Evolutionary conservation across 2,113 vertebrate genomes (phyloP), one percentile per base, ranked within the genome.

Genomic region (Hyperoodon ampullatus): DNA sequence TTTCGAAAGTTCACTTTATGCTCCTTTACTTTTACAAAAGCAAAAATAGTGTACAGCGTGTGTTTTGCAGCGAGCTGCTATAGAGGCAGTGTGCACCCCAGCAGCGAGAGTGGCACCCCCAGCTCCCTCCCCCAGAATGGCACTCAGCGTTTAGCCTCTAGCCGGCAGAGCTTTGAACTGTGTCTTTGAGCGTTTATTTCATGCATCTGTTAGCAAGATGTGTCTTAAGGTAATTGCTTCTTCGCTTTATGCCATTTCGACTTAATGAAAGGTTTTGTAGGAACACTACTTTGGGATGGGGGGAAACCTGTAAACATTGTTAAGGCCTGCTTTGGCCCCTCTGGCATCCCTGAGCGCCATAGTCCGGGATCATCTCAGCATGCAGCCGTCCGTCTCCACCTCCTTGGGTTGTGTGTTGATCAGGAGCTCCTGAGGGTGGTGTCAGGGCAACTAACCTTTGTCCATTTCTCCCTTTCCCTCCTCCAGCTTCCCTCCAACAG

Each of bases 281-380:
- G 33, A 53, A 15, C 75, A 1, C 33, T 12, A 13, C 33, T 78
- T 8, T 35, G 44, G 33, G 77, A 15, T n/a, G 14, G 33, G 33
- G 50, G 12, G 26, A 7, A 33, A 23, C 6, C 15, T 47, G 0
- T 24, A 10, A 92, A 88, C 35, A 8, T 30, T 55, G 68, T 30
- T 83, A 13, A 18, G 90, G 55, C 18, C 66, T 26, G 9, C 7
- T n/a, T 14, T 6, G 7, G 23, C 63, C 30, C 47, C 33, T 78
- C 19, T 42, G 18, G 8, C 14, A 15, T 28, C 19, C 15, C 18
- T 8, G 0, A 42, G 55, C 35, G 44, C n/a, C 7, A 0, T 13
- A 8, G 50, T 26, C 68, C 15, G 6, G 70, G 28, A 1, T 65
- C 5, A 24, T 26, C 33, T 28, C 8, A 72, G 42, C 5, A 0